Percentiles rank a stretch among this genome's conserved stretches.
Evolutionary conservation across 2,113 vertebrate genomes (phyloP).

Genomic region (Anguilla japonica): DNA sequence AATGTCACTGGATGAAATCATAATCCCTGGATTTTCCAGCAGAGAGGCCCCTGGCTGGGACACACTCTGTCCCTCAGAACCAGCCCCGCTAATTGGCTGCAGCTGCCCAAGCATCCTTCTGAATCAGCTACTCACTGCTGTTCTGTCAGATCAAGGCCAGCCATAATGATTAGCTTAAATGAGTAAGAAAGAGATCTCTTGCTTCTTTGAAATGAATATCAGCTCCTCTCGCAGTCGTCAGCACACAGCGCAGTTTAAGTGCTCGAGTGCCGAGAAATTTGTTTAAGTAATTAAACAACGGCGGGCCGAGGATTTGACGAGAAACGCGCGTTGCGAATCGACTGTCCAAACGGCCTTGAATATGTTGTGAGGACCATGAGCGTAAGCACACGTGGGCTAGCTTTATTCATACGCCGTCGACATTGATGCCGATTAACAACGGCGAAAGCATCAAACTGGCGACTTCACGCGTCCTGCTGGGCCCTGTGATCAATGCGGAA

Average conservation of each 20-base stretch:
- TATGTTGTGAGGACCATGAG: conserved; percentile 6
- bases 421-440: not conserved
- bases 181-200: conserved; percentile 32
- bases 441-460: conserved; percentile 11
- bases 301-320: conserved; percentile 13
- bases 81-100: conserved; percentile 5
- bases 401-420: not conserved
- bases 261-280: not conserved
- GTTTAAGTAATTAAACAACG: conserved; percentile 30
- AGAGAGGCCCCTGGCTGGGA: not conserved
- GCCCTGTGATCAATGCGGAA: not conserved
- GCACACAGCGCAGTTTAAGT: not conserved
- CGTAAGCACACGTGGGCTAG: not conserved
- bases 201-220: conserved; percentile 31
- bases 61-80: not conserved
- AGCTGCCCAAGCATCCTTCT: conserved; percentile 25
- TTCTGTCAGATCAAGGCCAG: conserved; percentile 36
- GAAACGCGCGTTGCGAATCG: conserved; percentile 14
- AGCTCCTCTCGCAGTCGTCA: conserved; percentile 11
- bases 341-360: conserved; percentile 27
- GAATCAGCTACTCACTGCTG: conserved; percentile 35
- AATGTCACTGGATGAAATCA: not conserved
- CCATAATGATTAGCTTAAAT: conserved; percentile 44
- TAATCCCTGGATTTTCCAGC: conserved; percentile 14
- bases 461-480: not conserved